Base-by-base conservation (phyloP, 1,140 invertebrate species). In the Drosophila suzukii region DNA sequence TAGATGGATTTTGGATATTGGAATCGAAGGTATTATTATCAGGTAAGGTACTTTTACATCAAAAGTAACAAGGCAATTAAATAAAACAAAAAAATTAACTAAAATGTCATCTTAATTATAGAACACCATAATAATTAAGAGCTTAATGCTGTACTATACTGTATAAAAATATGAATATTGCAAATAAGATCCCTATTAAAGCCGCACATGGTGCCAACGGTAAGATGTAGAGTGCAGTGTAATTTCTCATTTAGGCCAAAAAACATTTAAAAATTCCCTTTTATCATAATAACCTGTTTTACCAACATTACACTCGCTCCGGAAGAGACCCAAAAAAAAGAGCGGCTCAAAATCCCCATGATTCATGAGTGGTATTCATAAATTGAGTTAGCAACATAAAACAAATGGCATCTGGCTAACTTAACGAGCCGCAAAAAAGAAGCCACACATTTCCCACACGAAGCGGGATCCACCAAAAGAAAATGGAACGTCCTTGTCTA, bases 371-470 rank as follows among this genome's bases (percentile, higher is more conserved):
- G 68, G 60, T 50, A 60, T 67, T 88, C 78, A 83, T 86, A 86
- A 88, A 86, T 88, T 83, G 71, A 83, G 78, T 78, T 78, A 53
- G 55, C 70, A 72, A 66, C 82, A 75, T 78, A 54, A 86, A 86
- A 82, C 75, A 82, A 82, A 86, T 86, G 82, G 83, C 82, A 88
- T 20, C 58, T 36, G 57, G 75, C 78, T 65, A 82, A 59, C 79
- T 65, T 75, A 82, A 78, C 83, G 83, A 78, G 83, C 78, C 75
- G 60, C 83, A 86, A 86, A 78, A 82, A 86, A 77, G 63, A 65
- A 72, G 75, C 60, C 56, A 58, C 75, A 68, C 75, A 68, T 65
- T 56, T 6, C 10, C 41, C 49, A 70, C 63, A 63, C 46, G 61
- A 24, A 57, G 36, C 61, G 57, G n/a, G 30, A 34, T 41, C 41